Conservation (phyloP, 2,113 vertebrate species). For the Passer montanus region DNA sequence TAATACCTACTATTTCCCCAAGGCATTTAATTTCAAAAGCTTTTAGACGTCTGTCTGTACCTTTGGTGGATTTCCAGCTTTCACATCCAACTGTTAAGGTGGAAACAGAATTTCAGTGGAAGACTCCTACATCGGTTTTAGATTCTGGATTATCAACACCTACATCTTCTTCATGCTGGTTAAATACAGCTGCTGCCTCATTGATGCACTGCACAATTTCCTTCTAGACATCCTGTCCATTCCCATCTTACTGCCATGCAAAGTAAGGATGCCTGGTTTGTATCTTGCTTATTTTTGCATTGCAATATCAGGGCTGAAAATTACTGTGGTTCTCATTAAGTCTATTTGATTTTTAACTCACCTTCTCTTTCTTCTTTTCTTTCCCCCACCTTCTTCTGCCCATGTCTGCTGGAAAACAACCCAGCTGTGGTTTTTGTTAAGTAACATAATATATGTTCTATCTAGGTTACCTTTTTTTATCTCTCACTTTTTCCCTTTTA, state of each 20-base stretch:
- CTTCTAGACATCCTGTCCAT: neutral
- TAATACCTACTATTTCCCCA: slow-evolving; percentile 39
- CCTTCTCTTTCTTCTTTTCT: neutral
- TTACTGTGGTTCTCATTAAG: neutral
- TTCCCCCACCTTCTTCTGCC: neutral
- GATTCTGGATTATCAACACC: neutral
- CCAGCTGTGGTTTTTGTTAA: neutral
- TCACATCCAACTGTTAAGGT: slow-evolving; percentile 48
- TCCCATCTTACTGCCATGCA: neutral
- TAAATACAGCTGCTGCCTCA: neutral
- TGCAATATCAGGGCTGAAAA: neutral
- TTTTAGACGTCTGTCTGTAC: slow-evolving; percentile 33
- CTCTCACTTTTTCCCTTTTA: neutral
- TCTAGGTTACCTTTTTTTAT: neutral
- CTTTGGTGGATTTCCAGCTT: slow-evolving; percentile 55
- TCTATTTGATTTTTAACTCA: neutral
- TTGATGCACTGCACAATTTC: neutral
- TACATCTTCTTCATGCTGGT: neutral
- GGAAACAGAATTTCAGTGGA: slow-evolving; percentile 28
- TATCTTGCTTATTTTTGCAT: neutral
- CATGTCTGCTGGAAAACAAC: neutral
- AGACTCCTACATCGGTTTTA: neutral
- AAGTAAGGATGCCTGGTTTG: neutral
- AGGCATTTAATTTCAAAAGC: slow-evolving; percentile 63
- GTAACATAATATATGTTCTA: neutral